Percentiles rank a stretch among this genome's conserved stretches.
phyloP scores from a whole-genome alignment of 1,140 invertebrate species.

The Hylaeus anthracinus region DNA sequence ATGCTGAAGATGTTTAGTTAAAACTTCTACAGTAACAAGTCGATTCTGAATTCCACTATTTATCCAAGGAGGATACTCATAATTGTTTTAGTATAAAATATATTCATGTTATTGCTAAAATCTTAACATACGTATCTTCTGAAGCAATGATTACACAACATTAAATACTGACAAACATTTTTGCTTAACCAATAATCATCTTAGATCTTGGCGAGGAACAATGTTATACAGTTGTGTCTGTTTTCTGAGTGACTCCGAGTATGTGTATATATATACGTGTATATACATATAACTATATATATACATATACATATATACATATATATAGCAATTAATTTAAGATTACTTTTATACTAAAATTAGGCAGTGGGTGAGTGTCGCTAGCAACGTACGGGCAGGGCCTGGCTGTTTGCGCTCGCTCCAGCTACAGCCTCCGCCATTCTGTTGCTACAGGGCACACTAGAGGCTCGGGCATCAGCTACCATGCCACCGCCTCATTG shows the following conservation, averaged over 20 bases:
- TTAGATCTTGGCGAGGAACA: background rate
- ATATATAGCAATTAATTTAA: slow-evolving; percentile 68
- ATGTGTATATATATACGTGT: slow-evolving; percentile 10
- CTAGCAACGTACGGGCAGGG: slow-evolving; percentile 80
- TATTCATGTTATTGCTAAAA: no score
- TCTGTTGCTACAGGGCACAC: slow-evolving; percentile 77
- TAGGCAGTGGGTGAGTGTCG: slow-evolving; percentile 78
- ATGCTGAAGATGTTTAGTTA: background rate
- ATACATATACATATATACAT: slow-evolving; percentile 1
- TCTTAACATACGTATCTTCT: background rate
- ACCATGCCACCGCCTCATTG: slow-evolving; percentile 76
- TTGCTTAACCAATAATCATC: slow-evolving; percentile 10
- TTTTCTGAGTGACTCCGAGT: slow-evolving; percentile 9
- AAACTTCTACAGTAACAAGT: background rate
- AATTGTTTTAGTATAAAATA: no score
- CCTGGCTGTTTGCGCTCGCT: slow-evolving; percentile 79
- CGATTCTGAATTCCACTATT: background rate
- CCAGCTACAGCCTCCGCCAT: slow-evolving; percentile 79
- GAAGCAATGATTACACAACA: slow-evolving; percentile 20
- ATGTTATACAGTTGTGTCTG: background rate
- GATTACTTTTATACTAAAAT: slow-evolving; percentile 76
- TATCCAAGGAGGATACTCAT: background rate
- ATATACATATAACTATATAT: slow-evolving; percentile 9
- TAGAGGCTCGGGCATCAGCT: slow-evolving; percentile 76
- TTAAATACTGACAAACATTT: background rate